These are phyloP conservation scores for Protomyctophum bolini DNA, from an alignment of 2,113 vertebrate species.

Conservation along the genomic window DNA sequence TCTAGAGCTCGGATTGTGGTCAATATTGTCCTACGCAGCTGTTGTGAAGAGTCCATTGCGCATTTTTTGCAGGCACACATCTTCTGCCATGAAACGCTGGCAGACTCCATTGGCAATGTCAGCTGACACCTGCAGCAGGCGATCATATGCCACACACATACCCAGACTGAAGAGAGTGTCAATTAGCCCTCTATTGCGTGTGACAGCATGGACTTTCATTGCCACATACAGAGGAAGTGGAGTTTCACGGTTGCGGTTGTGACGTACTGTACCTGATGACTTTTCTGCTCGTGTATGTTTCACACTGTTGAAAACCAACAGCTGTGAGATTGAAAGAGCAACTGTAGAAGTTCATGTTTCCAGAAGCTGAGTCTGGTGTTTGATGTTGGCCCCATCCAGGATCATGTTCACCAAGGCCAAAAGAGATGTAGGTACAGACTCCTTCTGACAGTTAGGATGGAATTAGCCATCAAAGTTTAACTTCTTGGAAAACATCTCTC, in stretches of 20 bases:
- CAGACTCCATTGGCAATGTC: neutral
- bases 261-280: conserved; percentile 1
- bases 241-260: conserved; percentile 5
- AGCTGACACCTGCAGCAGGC: neutral
- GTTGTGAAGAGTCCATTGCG: conserved; percentile 20
- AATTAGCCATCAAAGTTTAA: conserved; percentile 17
- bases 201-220: conserved; percentile 3
- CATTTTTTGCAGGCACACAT: conserved; percentile 3
- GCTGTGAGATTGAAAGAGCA: neutral
- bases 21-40: conserved; percentile 27
- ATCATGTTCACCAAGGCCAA: neutral
- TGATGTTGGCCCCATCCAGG: conserved; percentile 1
- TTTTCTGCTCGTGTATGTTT: conserved; percentile 13
- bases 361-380: neutral
- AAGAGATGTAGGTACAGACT: neutral
- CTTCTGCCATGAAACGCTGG: neutral
- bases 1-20: conserved; percentile 20
- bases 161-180: conserved; percentile 17
- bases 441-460: conserved; percentile 1
- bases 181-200: conserved; percentile 10
- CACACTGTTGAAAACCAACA: neutral
- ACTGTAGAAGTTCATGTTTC: neutral
- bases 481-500: conserved; percentile 4
- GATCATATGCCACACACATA: conserved; percentile 25
- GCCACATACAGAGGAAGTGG: conserved; percentile 14